Conservation (phyloP, 2,888 invertebrate species). For the Cremastobaeus sp. region DNA sequence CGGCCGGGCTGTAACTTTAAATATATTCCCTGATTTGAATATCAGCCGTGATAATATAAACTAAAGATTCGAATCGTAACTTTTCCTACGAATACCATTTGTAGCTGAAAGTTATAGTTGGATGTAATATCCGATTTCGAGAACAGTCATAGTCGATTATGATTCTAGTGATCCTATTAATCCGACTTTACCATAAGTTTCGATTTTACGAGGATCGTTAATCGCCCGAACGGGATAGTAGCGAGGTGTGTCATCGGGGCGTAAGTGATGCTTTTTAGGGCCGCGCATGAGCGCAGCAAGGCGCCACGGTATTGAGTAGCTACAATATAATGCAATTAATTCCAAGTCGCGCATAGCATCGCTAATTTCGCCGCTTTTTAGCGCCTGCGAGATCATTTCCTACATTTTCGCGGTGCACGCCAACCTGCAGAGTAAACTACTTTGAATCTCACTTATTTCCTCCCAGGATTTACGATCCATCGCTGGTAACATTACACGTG, state of each 20-base stretch:
- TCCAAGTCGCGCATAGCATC: constrained; percentile 2
- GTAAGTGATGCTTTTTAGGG: constrained; percentile 42
- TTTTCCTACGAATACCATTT: constrained; percentile 26
- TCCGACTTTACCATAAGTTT: constrained; percentile 56
- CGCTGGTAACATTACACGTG: not conserved
- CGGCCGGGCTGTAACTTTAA: constrained; percentile 7
- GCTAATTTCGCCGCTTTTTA: constrained; percentile 13
- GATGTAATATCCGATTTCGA: constrained; percentile 44
- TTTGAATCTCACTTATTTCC: not conserved
- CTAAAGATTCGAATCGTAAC: constrained; percentile 45
- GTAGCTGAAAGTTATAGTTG: constrained; percentile 32
- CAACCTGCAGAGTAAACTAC: not conserved
- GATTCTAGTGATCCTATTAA: constrained; percentile 52
- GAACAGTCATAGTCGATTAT: constrained; percentile 49
- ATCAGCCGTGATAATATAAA: constrained; percentile 35
- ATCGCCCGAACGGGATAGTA: constrained; percentile 46
- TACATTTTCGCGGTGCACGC: not conserved
- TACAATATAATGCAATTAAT: constrained; percentile 55
- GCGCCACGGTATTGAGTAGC: constrained; percentile 62
- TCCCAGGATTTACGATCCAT: not conserved
- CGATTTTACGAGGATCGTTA: constrained; percentile 58
- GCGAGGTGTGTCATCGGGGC: constrained; percentile 56
- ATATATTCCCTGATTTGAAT: constrained; percentile 40
- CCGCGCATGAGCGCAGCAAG: constrained; percentile 63
- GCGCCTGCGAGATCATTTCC: not conserved